phyloP scores from a whole-genome alignment of 2,797 vertebrate genomes.

The Sciurus carolinensis region DNA sequence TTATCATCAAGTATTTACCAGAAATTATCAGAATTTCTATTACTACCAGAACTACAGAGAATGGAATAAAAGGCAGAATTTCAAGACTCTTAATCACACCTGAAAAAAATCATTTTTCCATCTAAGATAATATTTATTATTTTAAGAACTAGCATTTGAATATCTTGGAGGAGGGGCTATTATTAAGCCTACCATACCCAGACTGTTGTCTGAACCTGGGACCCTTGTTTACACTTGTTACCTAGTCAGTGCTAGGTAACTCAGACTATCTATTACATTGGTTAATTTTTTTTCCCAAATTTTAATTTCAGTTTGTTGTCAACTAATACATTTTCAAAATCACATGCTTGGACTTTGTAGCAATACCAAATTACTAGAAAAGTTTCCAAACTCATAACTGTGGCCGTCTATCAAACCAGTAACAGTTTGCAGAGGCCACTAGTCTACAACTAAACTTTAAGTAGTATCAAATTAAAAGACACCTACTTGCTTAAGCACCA shows the following conservation, averaged over 20 bases:
- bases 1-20: not conserved
- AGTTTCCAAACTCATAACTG: not conserved
- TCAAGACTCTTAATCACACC: not conserved
- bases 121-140: not conserved
- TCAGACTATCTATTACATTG: not conserved
- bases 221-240: not conserved
- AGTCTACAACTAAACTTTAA: not conserved
- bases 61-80: not conserved
- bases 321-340: constrained; percentile 33
- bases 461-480: not conserved
- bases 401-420: not conserved
- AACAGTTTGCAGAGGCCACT: not conserved
- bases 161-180: not conserved
- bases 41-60: not conserved
- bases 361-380: not conserved
- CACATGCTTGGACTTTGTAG: not conserved
- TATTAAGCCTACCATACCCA: not conserved
- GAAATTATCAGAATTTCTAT: no score
- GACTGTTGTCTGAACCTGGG: not conserved
- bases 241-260: not conserved
- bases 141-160: not conserved
- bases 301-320: not conserved
- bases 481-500: not conserved
- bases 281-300: not conserved
- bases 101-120: not conserved